Evolutionary conservation across 2,113 vertebrate species (phyloP).

Genomic region (Lampris incognitus): DNA sequence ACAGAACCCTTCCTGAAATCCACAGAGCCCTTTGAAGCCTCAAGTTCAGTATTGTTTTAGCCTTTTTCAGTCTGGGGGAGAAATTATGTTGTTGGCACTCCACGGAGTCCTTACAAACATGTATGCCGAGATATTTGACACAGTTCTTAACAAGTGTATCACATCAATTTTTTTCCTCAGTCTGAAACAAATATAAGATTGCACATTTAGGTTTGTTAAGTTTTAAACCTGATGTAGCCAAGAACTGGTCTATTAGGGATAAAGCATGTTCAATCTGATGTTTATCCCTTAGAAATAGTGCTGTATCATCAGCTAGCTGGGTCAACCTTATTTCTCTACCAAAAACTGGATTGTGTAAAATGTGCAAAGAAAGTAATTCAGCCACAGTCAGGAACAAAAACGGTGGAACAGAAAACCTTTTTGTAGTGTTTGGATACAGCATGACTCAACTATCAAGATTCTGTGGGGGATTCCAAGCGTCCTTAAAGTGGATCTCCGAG

Average conservation of each 20-base stretch:
- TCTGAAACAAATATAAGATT: neutral
- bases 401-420: neutral
- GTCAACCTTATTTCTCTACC: neutral
- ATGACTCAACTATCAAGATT: neutral
- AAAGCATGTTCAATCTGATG: neutral
- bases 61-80: neutral
- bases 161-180: neutral
- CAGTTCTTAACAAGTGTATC: neutral
- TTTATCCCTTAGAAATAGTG: neutral
- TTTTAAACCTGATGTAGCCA: too few relatives aligned
- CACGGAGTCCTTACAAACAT: neutral
- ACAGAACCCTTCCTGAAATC: neutral
- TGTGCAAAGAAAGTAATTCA: neutral
- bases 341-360: neutral
- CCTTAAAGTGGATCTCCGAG: too few relatives aligned
- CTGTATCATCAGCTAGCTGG: neutral
- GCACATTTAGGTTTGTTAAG: neutral
- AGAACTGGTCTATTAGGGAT: neutral
- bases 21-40: neutral
- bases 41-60: neutral
- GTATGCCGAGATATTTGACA: neutral
- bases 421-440: neutral
- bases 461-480: too few relatives aligned
- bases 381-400: neutral
- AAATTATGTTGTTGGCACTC: neutral